Evolutionary conservation across 2,888 invertebrate species (phyloP).

Genomic region (Cryptus viduatorius): DNA sequence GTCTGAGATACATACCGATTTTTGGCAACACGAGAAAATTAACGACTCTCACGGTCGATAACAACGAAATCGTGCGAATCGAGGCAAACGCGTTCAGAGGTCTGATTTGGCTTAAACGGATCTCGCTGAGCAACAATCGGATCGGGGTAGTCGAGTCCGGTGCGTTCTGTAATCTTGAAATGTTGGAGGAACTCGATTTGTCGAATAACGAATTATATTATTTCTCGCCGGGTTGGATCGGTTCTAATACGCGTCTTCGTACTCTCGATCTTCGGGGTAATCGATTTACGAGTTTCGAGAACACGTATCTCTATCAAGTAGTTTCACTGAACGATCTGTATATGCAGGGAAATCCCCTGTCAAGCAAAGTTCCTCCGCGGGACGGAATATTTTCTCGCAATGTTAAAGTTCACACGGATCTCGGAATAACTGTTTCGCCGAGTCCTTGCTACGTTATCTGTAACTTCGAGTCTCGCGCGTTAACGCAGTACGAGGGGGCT

Average conservation of each 20-base stretch:
- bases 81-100: conserved; percentile 67
- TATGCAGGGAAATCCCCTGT: conserved; percentile 75
- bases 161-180: conserved; percentile 65
- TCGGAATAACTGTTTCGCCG: conserved; percentile 59
- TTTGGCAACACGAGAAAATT: conserved; percentile 66
- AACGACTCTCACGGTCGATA: conserved; percentile 72
- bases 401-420: conserved; percentile 71
- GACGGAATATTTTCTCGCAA: conserved; percentile 69
- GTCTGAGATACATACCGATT: conserved; percentile 69
- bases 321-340: conserved; percentile 72
- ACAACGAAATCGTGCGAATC: conserved; percentile 74
- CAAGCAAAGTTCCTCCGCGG: conserved; percentile 48
- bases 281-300: conserved; percentile 49
- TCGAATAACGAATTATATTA: conserved; percentile 71
- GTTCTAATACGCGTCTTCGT: conserved; percentile 63
- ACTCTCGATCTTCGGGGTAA: conserved; percentile 74
- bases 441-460: conserved; percentile 69
- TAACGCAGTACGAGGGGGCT: conserved; percentile 73
- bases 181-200: conserved; percentile 69
- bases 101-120: conserved; percentile 70
- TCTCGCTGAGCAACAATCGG: conserved; percentile 73
- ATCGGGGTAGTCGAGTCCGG: conserved; percentile 71
- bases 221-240: conserved; percentile 73
- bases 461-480: conserved; percentile 77
- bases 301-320: conserved; percentile 65